A percentile compares a stretch with the other conserved stretches of the same genome.
These are phyloP conservation scores for Sarcoramphus papa DNA, from an alignment of 2,797 vertebrate genomes.

Conservation along the genomic window DNA sequence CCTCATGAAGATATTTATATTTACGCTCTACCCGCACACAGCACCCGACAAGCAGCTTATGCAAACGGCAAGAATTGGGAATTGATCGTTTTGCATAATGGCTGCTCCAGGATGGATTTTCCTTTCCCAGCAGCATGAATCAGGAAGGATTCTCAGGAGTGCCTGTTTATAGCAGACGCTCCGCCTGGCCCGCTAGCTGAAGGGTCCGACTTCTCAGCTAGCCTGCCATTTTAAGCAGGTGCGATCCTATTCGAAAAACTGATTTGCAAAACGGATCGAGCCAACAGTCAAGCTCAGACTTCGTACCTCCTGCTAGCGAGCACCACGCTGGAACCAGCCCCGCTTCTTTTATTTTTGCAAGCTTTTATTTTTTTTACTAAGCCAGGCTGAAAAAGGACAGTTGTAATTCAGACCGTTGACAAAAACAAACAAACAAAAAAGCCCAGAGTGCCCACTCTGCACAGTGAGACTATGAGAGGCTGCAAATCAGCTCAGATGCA, in stretches of 20 bases:
- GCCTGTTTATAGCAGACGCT: background rate
- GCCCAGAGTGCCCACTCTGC: background rate
- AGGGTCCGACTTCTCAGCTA: background rate
- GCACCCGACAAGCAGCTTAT: background rate
- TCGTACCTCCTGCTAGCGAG: background rate
- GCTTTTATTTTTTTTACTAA: background rate
- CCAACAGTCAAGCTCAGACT: background rate
- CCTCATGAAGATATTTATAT: background rate
- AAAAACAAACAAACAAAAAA: background rate
- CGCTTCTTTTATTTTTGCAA: background rate
- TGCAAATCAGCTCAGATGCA: background rate
- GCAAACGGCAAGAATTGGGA: background rate
- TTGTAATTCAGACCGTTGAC: fast-evolving
- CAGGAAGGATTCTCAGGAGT: background rate
- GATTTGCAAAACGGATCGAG: background rate
- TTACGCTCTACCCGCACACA: background rate
- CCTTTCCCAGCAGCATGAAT: background rate
- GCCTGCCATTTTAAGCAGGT: background rate
- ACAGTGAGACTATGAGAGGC: background rate
- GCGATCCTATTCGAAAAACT: background rate
- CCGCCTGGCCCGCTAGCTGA: background rate
- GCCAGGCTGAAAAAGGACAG: background rate
- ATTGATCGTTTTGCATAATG: background rate
- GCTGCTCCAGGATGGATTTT: background rate
- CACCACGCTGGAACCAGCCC: background rate